Conservation (phyloP, 2,888 invertebrate species). For the Ryuthela nishihirai region DNA sequence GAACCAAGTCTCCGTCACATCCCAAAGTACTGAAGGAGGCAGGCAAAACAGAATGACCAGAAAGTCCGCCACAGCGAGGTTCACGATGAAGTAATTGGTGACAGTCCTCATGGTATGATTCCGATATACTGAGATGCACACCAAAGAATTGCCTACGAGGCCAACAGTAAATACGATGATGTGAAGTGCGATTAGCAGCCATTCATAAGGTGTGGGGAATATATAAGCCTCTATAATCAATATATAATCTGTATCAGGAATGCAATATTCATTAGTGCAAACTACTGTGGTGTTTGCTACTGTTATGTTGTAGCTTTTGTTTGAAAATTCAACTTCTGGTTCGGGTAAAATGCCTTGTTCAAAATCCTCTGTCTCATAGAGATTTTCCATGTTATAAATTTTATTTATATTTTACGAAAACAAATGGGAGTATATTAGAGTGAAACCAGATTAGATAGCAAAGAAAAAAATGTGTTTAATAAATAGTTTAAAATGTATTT, state of each 20-base stretch:
- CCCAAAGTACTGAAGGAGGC: conserved; percentile 83
- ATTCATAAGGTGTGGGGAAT: conserved; percentile 65
- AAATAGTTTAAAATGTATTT: no score
- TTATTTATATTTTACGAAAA: no score
- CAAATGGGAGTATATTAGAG: no score
- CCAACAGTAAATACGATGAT: conserved; percentile 74
- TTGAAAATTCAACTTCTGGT: no score
- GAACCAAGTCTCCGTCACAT: conserved; percentile 91
- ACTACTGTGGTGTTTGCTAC: conserved; percentile 8
- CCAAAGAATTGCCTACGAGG: conserved; percentile 78
- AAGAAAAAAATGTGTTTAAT: no score
- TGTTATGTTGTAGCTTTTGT: no score
- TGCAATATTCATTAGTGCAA: conserved; percentile 35
- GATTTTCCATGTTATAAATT: no score
- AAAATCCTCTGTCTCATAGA: no score
- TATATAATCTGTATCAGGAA: conserved; percentile 35
- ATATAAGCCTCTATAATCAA: conserved; percentile 36
- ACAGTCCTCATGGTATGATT: conserved; percentile 88
- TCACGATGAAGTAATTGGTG: conserved; percentile 90
- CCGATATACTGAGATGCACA: conserved; percentile 81
- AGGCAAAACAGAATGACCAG: conserved; percentile 83
- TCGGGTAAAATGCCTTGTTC: no score
- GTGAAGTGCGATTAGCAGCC: conserved; percentile 73
- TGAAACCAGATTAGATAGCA: no score
- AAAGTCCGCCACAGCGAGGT: conserved; percentile 75